phyloP scores from a whole-genome alignment of 92 coral and sea anemone species.

The Paramuricea clavata region DNA sequence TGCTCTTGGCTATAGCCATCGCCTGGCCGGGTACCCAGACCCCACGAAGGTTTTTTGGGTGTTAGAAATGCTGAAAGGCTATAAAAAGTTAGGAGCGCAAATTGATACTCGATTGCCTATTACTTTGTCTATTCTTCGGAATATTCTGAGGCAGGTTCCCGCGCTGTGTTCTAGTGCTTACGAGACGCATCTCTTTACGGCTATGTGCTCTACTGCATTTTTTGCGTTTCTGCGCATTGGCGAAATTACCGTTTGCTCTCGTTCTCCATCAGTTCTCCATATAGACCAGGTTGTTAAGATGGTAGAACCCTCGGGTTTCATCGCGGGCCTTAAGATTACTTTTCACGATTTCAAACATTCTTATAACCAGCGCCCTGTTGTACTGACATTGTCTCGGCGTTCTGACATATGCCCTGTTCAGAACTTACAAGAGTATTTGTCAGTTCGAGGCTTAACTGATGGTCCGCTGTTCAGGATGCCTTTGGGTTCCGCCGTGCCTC shows the following conservation, averaged over 20 bases:
- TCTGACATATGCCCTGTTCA: slow-evolving; percentile 30
- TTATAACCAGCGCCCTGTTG: not conserved
- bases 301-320: slow-evolving; percentile 5
- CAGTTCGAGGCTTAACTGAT: not conserved
- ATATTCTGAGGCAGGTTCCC: not conserved
- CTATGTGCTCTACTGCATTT: slow-evolving; percentile 41
- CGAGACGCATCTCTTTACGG: not conserved
- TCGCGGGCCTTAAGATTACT: not conserved
- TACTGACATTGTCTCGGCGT: slow-evolving; percentile 9
- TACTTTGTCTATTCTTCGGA: not conserved
- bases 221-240: slow-evolving; percentile 41
- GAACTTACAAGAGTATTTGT: not conserved
- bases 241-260: slow-evolving; percentile 26
- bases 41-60: slow-evolving; percentile 18
- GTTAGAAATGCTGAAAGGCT: slow-evolving; percentile 26
- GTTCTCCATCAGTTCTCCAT: slow-evolving; percentile 7
- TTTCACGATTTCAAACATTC: slow-evolving; percentile 31
- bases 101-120: slow-evolving; percentile 2
- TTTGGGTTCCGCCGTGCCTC: not conserved
- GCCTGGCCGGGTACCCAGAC: not conserved
- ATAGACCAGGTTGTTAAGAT: slow-evolving; percentile 4
- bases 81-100: not conserved
- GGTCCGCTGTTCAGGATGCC: slow-evolving; percentile 32
- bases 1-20: slow-evolving; percentile 52
- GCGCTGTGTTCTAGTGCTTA: not conserved